A percentile compares a stretch with the other conserved stretches of the same genome.
Evolutionary conservation across 23 tunicate genomes (phyloP).

Genomic region (Oikopleura dioica): DNA sequence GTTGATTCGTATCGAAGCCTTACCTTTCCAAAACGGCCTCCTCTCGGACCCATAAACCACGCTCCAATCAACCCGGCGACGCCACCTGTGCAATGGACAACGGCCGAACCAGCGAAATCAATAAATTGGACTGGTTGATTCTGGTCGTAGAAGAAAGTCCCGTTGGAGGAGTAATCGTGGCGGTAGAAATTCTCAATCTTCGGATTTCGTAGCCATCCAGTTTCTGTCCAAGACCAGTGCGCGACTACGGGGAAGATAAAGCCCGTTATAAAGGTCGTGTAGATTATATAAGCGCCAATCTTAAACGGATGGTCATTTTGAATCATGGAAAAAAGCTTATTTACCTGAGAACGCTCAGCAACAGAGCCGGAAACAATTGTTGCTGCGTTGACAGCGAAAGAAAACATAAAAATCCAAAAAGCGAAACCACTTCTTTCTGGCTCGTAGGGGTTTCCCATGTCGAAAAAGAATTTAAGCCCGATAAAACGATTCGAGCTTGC

Average conservation of each 20-base stretch:
- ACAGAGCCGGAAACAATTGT: constrained; percentile 85
- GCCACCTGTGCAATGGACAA: constrained; percentile 61
- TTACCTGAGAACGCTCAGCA: constrained; percentile 83
- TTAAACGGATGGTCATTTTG: too few relatives aligned
- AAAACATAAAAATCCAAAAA: constrained; percentile 74
- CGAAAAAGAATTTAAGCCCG: too few relatives aligned
- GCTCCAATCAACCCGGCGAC: constrained; percentile 52
- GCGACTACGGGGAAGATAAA: constrained; percentile 73
- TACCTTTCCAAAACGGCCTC: constrained; percentile 59
- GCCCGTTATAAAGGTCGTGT: constrained; percentile 52
- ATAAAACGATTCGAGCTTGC: too few relatives aligned
- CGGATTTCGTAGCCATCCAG: constrained; percentile 32
- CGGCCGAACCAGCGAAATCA: constrained; percentile 1
- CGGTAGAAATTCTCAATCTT: too few relatives aligned
- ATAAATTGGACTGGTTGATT: too few relatives aligned
- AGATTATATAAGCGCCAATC: constrained; percentile 54
- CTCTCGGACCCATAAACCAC: constrained; percentile 30
- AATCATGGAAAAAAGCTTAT: too few relatives aligned
- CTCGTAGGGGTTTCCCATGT: too few relatives aligned
- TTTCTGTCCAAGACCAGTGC: constrained; percentile 84
- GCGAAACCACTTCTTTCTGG: too few relatives aligned
- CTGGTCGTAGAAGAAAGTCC: too few relatives aligned
- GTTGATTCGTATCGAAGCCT: too few relatives aligned
- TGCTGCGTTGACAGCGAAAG: constrained; percentile 72
- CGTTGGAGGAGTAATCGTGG: too few relatives aligned